Conservation (phyloP, 2,888 invertebrate species). For the Theodoxus fluviatilis region DNA sequence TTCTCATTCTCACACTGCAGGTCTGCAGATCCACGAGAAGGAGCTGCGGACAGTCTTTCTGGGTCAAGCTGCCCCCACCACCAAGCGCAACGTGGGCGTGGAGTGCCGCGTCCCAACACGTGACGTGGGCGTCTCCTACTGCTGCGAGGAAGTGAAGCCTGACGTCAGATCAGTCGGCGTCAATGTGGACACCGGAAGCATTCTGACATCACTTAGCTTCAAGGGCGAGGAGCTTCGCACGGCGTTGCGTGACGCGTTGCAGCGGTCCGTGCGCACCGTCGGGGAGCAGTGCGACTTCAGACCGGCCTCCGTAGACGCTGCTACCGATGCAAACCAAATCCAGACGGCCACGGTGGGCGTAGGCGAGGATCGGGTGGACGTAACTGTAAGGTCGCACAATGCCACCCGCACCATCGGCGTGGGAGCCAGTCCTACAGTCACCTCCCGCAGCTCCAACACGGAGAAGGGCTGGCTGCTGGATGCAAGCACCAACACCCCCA, state of each 20-base stretch:
- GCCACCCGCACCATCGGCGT: slow-evolving; percentile 50
- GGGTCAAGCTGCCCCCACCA: slow-evolving; percentile 38
- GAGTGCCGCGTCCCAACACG: slow-evolving; percentile 54
- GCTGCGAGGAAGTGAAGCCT: slow-evolving; percentile 58
- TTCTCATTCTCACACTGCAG: slow-evolving; percentile 53
- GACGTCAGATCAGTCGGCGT: slow-evolving; percentile 56
- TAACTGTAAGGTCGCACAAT: slow-evolving; percentile 49
- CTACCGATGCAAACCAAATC: slow-evolving; percentile 27
- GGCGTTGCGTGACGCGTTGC: slow-evolving; percentile 53
- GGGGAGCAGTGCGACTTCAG: slow-evolving; percentile 52
- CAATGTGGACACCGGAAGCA: slow-evolving; percentile 52
- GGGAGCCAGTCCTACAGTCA: slow-evolving; percentile 48
- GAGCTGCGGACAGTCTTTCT: slow-evolving; percentile 63
- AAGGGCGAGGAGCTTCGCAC: slow-evolving; percentile 54
- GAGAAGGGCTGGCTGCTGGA: slow-evolving; percentile 55
- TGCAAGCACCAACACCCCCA: slow-evolving; percentile 48
- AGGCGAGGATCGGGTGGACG: slow-evolving; percentile 58
- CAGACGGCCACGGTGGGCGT: slow-evolving; percentile 46
- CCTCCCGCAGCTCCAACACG: slow-evolving; percentile 43
- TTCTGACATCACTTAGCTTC: slow-evolving; percentile 48
- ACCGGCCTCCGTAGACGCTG: slow-evolving; percentile 37
- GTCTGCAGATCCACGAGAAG: slow-evolving; percentile 62
- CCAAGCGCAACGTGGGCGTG: slow-evolving; percentile 58
- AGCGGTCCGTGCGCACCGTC: slow-evolving; percentile 56
- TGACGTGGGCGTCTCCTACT: slow-evolving; percentile 62